Percentiles rank a stretch among this genome's conserved stretches.
Evolutionary conservation across 2,888 invertebrate genomes (phyloP).

Genomic region (Scelioninae gen. 1): DNA sequence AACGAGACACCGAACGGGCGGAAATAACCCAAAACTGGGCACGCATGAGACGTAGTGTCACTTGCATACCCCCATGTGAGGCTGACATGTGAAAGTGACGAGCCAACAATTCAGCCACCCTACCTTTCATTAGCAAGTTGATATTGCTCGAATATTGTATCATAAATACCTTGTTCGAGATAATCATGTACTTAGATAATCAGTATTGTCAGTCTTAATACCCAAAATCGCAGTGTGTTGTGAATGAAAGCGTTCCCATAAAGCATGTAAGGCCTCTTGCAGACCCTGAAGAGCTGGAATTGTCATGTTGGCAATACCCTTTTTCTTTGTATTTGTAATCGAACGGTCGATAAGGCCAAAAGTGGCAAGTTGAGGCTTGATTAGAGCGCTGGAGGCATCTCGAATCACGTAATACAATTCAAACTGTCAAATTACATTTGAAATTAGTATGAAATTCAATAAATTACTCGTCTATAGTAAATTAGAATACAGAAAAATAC

Average conservation of each 20-base stretch:
- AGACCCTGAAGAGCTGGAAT: not conserved
- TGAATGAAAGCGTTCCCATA: not conserved
- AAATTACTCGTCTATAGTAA: too few relatives aligned
- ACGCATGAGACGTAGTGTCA: too few relatives aligned
- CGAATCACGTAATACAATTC: too few relatives aligned
- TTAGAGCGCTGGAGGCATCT: not conserved
- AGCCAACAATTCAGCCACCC: not conserved
- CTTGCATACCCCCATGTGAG: too few relatives aligned
- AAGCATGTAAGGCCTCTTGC: not conserved
- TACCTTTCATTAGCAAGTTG: constrained; percentile 1
- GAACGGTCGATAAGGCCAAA: constrained; percentile 13
- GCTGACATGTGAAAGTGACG: too few relatives aligned
- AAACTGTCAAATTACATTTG: too few relatives aligned
- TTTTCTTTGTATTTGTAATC: not conserved
- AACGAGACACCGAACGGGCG: too few relatives aligned
- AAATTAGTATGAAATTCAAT: too few relatives aligned
- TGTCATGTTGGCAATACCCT: constrained; percentile 5
- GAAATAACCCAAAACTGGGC: too few relatives aligned
- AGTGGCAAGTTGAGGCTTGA: not conserved
- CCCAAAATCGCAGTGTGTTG: not conserved
- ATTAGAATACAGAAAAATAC: too few relatives aligned
- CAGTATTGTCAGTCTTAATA: not conserved
- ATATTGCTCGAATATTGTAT: not conserved
- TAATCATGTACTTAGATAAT: not conserved
- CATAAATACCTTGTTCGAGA: not conserved